A percentile compares a stretch with the other conserved stretches of the same genome.
Evolutionary conservation across 2,888 invertebrate species (phyloP).

Genomic region (Apotomis betuletana): DNA sequence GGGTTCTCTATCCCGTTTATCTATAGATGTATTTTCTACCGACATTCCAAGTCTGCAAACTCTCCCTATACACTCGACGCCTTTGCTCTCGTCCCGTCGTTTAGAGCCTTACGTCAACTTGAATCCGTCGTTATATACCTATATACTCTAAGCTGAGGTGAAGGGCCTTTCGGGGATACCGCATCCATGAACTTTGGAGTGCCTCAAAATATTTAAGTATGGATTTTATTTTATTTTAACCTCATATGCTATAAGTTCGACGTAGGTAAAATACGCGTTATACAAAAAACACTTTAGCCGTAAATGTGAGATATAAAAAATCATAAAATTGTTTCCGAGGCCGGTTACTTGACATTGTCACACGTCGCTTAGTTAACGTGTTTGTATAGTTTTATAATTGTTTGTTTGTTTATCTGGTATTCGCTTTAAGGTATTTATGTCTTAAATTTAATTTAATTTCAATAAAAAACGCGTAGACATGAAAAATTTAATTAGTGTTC

Average conservation of each 20-base stretch:
- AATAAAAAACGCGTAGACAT: background rate
- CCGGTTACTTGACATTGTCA: too few species aligned
- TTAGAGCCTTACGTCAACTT: constrained; percentile 18
- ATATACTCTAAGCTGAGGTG: constrained; percentile 1
- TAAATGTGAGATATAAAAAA: too few species aligned
- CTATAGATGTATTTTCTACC: background rate
- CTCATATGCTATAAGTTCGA: background rate
- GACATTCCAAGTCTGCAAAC: background rate
- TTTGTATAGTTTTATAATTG: too few species aligned
- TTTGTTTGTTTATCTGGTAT: too few species aligned
- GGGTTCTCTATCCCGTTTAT: background rate
- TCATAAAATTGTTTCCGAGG: too few species aligned
- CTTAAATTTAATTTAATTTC: too few species aligned
- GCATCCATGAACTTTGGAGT: constrained; percentile 6
- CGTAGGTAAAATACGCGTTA: background rate
- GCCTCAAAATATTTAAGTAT: background rate
- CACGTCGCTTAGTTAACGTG: too few species aligned
- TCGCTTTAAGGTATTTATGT: too few species aligned
- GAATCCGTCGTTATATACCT: constrained; percentile 1
- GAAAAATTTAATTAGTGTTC: background rate
- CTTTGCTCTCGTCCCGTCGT: constrained; percentile 15
- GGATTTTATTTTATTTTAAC: background rate
- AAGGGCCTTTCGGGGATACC: background rate
- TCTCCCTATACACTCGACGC: constrained; percentile 7
- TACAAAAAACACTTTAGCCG: too few species aligned